These are phyloP conservation scores for Rhadina sibilatrix DNA, from an alignment of 2,113 vertebrate species.

Conservation along the genomic window DNA sequence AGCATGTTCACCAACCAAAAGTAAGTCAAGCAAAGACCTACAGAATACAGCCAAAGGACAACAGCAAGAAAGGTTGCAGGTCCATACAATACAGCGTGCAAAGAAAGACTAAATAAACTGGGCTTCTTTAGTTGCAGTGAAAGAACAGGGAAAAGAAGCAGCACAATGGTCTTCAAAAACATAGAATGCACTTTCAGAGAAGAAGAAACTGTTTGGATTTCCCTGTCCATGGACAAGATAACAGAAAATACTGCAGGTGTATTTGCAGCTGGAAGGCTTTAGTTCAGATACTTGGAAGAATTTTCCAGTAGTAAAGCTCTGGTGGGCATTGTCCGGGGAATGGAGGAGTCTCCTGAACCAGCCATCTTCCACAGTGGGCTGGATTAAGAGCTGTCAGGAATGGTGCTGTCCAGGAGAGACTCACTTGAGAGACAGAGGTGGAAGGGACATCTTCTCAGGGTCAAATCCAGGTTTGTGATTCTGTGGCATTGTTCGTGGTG, in stretches of 20 bases:
- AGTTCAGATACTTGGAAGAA: neutral
- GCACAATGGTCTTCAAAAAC: neutral
- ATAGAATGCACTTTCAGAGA: neutral
- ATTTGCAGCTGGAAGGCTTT: neutral
- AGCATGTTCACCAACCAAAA: neutral
- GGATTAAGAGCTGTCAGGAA: neutral
- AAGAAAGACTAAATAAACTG: neutral
- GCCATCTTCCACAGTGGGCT: neutral
- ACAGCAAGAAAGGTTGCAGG: neutral
- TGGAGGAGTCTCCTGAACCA: neutral
- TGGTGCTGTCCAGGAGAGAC: neutral
- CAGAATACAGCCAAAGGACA: neutral
- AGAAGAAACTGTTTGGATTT: neutral
- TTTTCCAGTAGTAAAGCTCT: neutral
- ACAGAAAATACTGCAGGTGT: neutral
- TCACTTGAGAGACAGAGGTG: rapidly evolving
- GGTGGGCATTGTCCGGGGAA: neutral
- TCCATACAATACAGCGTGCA: neutral
- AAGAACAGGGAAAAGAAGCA: neutral
- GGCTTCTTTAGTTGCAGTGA: neutral
- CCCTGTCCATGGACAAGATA: neutral
- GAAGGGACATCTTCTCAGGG: neutral
- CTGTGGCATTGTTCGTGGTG: neutral
- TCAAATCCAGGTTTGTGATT: neutral
- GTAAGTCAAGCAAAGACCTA: neutral